phyloP scores from a whole-genome alignment of 2,797 vertebrate species.

The Capromys pilorides region DNA sequence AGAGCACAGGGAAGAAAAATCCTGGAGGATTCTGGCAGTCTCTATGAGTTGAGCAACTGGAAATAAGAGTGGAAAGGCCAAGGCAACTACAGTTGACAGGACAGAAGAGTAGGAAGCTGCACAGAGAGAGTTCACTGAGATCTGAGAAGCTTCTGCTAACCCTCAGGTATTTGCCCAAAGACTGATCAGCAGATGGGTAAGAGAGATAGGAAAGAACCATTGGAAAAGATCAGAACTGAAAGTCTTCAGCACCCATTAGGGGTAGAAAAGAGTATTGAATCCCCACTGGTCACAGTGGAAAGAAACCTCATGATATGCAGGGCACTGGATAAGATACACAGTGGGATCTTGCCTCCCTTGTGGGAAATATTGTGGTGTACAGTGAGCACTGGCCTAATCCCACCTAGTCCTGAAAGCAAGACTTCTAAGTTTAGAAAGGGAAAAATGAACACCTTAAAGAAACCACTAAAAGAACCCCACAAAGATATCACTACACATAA shows the following conservation, averaged over 20 bases:
- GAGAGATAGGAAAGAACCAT: neutral
- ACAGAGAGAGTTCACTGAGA: neutral
- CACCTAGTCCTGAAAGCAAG: neutral
- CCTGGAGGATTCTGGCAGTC: neutral
- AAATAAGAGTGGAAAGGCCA: neutral
- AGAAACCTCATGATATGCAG: neutral
- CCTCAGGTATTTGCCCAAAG: neutral
- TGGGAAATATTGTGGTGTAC: neutral
- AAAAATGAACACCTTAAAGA: constrained; percentile 21
- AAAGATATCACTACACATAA: constrained; percentile 17
- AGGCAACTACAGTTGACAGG: neutral
- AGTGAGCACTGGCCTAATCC: neutral
- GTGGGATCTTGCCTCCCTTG: neutral
- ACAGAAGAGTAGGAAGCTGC: neutral
- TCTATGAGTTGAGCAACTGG: neutral
- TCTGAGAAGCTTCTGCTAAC: neutral
- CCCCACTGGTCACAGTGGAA: neutral
- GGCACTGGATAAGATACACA: neutral
- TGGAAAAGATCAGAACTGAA: constrained; percentile 1
- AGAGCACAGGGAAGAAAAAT: neutral
- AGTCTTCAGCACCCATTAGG: neutral
- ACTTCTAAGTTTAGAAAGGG: neutral
- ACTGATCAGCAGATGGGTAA: neutral
- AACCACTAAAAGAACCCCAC: constrained; percentile 26
- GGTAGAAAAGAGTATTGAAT: neutral